These are phyloP conservation scores for Dysidea cf. avara DNA, from an alignment of 37 sponge, comb jelly and placozoan species.

Conservation along the genomic window DNA sequence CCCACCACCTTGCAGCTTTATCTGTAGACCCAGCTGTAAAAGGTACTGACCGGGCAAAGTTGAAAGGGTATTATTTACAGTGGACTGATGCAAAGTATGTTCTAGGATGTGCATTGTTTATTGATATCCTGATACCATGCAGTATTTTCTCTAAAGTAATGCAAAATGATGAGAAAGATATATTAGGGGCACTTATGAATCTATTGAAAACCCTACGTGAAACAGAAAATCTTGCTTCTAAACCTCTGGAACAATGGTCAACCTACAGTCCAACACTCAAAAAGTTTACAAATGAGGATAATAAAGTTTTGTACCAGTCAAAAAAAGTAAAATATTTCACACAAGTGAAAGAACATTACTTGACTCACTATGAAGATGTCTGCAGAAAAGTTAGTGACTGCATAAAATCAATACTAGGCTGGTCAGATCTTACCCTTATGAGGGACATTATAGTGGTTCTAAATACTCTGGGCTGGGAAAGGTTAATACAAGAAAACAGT, in stretches of 20 bases:
- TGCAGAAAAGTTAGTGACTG: slow-evolving; percentile 7
- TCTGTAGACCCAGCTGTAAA: too few species aligned
- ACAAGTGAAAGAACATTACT: too few species aligned
- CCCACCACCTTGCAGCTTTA: slow-evolving; percentile 26
- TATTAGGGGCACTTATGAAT: slow-evolving; percentile 27
- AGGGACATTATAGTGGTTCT: slow-evolving; percentile 40
- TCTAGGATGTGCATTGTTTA: too few species aligned
- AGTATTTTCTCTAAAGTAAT: slow-evolving; percentile 53
- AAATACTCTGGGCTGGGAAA: slow-evolving; percentile 40
- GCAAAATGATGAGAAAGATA: slow-evolving; percentile 36
- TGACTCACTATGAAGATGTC: too few species aligned
- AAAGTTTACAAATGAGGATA: slow-evolving; percentile 2
- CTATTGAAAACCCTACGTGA: slow-evolving; percentile 32
- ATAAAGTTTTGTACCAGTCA: too few species aligned
- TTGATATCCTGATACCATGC: slow-evolving; percentile 38
- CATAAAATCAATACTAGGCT: slow-evolving; percentile 25
- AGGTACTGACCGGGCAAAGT: too few species aligned
- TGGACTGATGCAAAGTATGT: too few species aligned
- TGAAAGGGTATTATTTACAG: too few species aligned
- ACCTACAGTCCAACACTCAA: slow-evolving; percentile 13
- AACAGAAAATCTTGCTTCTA: slow-evolving; percentile 17
- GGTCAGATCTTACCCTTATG: slow-evolving; percentile 42
- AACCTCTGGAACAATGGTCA: slow-evolving; percentile 27
- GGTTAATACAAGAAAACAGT: too few species aligned
- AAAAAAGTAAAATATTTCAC: too few species aligned